These are phyloP conservation scores for Parazoanthus swiftii DNA, from an alignment of 92 coral and sea anemone genomes.

Conservation along the genomic window DNA sequence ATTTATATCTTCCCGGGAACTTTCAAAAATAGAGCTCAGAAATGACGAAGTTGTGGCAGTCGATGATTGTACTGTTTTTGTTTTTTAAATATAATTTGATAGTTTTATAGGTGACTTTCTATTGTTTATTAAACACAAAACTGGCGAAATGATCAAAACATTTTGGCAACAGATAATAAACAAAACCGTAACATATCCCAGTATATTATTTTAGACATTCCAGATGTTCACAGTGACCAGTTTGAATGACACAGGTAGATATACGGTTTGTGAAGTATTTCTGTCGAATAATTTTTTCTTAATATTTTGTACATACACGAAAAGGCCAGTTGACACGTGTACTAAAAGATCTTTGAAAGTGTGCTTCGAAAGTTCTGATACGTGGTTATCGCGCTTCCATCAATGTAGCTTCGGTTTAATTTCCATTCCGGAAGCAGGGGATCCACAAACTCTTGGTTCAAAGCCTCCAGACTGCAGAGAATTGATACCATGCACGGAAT, in stretches of 20 bases:
- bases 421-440: constrained; percentile 13
- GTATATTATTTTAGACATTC: neutral
- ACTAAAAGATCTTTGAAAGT: neutral
- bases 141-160: constrained; percentile 2
- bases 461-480: constrained; percentile 13
- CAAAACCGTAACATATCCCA: constrained; percentile 13
- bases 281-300: neutral
- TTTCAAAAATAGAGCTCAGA: neutral
- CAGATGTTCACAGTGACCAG: constrained; percentile 1
- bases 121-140: constrained; percentile 25
- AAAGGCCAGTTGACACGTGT: neutral
- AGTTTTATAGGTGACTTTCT: constrained; percentile 17
- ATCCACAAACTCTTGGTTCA: neutral
- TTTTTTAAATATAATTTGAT: neutral
- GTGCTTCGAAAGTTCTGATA: neutral
- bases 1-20: no score
- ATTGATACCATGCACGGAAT: constrained; percentile 28
- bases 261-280: neutral
- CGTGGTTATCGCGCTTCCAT: neutral
- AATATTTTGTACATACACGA: neutral
- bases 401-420: neutral
- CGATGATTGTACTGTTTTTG: constrained; percentile 7
- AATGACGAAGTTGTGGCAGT: neutral
- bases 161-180: constrained; percentile 2
- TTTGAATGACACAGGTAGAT: neutral